Evolutionary conservation across 2,888 invertebrate species (phyloP), one percentile per base, ranked within the genome.

Genomic region (Dryobota labecula): DNA sequence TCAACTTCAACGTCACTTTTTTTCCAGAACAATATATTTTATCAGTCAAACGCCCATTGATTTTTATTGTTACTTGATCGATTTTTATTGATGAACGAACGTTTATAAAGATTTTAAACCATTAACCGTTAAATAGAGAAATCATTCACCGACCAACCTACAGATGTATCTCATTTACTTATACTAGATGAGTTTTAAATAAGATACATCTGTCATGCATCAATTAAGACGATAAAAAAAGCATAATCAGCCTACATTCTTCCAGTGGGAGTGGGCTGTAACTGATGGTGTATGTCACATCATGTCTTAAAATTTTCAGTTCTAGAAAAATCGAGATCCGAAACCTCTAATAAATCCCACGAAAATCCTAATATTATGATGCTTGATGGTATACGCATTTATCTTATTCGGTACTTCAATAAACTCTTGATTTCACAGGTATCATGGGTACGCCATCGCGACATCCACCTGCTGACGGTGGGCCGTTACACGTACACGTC

Each of bases 381-480:
- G 33, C 33, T 33, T 33, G 47, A 47, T n/a, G 47, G 11, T 47
- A 45, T 18, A n/a, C n/a, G 8, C 47, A 13, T 6, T 13, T 9
- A 24, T 13, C 24, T 24, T 49, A 49, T 9, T n/a, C 6, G 6
- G 11, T 49, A 24, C 24, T 13, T 24, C 24, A 13, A 24, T 49
- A 11, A 49, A 24, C 49, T 24, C 5, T 49, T 49, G 24, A 13
- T 7, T 49, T 2, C 13, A 15, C 97, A 99, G 97, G 98, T 99
- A 84, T 98, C 98, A 82, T 99, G 98, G 98, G 98, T 99, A 65
- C 97, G 98, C 73, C 98, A 98, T 94, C 97, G 98, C 76, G 98
- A 99, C 94, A 98, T 98, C 86, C 99, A 99, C 94, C 95, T 99
- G 89, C 96, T 99, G 86, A 98, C 98, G 7, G 98, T 98, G 83